Evolutionary conservation across 2,888 invertebrate species (phyloP), one percentile per base, ranked within the genome.

Genomic region (Calameuta pallipes): DNA sequence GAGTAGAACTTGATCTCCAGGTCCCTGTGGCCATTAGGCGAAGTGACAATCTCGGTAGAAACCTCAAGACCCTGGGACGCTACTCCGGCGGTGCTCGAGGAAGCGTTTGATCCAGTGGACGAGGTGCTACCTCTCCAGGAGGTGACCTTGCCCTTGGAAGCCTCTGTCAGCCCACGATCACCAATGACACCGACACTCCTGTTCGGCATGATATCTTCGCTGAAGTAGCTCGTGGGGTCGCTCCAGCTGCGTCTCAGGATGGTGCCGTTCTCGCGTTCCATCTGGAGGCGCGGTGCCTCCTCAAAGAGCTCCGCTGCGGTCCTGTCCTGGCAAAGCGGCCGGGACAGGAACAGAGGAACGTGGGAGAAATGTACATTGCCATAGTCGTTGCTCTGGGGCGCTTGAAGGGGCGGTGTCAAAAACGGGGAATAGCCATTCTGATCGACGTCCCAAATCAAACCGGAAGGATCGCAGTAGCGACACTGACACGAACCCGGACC

Each of bases 1-100:
- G 95, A 95, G 92, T 95, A 96, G 92, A 96, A 95, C 90, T 95
- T 95, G 85, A 96, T 96, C 92, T 96, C 96, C 89, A 96, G 92
- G 91, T 96, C 96, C 80, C 96, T 93, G 89, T 96, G 96, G 74
- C 96, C 96, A 89, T 96, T 95, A 84, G 94, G 94, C 73, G 96
- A 96, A 36, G 96, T 96, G 83, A 96, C 95, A 85, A 96, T 96
- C 88, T 96, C 95, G 68, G 96, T 95, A 56, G 95, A 95, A 79
- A 96, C 95, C 90, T 95, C 95, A 85, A 96, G 92, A 73, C 93
- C 93, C 75, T 93, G 92, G 1, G 90, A 89, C 33, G 85, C 80
- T 70, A 81, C 73, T 75, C 75, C 15, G 77, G 75, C 71, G 34
- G 83, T 76, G 71, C 85, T 81, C 73, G 86, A 85, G 6, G 87